Evolutionary conservation across 2,888 invertebrate species (phyloP).

Genomic region (Fissipunctia ypsillon): DNA sequence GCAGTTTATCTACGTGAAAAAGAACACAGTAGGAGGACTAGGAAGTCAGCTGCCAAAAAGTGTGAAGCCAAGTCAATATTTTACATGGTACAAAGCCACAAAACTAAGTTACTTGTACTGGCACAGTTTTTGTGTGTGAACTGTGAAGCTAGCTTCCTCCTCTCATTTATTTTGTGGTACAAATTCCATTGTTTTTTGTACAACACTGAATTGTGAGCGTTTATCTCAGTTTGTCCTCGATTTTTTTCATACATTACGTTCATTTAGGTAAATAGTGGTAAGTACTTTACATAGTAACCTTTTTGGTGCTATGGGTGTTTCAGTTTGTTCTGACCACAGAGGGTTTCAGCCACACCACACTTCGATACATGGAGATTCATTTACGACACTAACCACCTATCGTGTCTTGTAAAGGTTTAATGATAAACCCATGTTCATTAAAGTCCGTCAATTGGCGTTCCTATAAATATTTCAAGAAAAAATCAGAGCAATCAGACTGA

Average conservation of each 20-base stretch:
- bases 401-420: neutral
- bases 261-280: slow-evolving; percentile 16
- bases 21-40: slow-evolving; percentile 12
- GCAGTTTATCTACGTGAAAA: slow-evolving; percentile 20
- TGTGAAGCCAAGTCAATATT: slow-evolving; percentile 50
- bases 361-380: neutral
- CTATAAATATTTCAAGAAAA: neutral
- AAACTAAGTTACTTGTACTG: slow-evolving; percentile 43
- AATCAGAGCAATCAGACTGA: slow-evolving; percentile 6
- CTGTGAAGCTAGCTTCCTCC: slow-evolving; percentile 33
- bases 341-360: neutral
- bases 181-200: slow-evolving; percentile 68
- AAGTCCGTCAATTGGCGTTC: neutral
- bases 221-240: slow-evolving; percentile 46
- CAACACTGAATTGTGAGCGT: slow-evolving; percentile 57
- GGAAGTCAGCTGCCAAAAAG: slow-evolving; percentile 35
- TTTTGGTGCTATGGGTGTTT: neutral
- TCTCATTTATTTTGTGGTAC: slow-evolving; percentile 44
- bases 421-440: neutral
- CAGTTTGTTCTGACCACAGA: neutral
- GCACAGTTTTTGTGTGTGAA: slow-evolving; percentile 54
- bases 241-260: slow-evolving; percentile 36
- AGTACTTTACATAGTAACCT: neutral
- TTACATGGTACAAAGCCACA: slow-evolving; percentile 49
- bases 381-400: neutral